Base-by-base conservation (phyloP, 2,797 vertebrate genomes). In the Lacerta viridis region DNA sequence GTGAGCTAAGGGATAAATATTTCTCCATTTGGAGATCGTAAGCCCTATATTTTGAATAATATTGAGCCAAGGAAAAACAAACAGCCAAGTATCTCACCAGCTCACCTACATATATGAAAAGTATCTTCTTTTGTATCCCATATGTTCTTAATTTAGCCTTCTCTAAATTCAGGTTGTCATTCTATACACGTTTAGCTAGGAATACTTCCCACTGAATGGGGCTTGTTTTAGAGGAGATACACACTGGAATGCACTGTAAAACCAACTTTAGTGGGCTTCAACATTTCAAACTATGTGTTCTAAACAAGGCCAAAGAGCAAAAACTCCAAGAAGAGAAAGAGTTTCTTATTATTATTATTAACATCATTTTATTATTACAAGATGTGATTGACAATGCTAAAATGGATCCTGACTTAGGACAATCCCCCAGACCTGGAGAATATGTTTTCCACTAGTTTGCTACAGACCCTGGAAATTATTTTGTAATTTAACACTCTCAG, bases 401-500 rank as follows among this genome's bases (percentile, higher is more conserved):
- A 93, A 92, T 88, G 90, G 71, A 72, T 91, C 81, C 77, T 92
- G 81, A 85, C 88, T 90, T 84, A 88, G 91, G 90, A 92, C 88
- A 94, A 87, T 89, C 83, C 89, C 93, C 89, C 92, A 92, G 85
- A 36, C 84, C 84, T 87, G 89, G 91, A 76, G 13, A 93, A 85
- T 33, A 33, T 90, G 85, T 89, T 95, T 95, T 94, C 93, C 90
- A 86, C 86, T 82, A 25, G 39, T 27, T 75, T 69, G 90, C 20
- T 93, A 91, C 29, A 92, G 77, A 89, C 83, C 82, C 93, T 95
- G 89, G 92, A 96, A 96, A 95, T 95, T 92, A 96, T 94, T 94
- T 93, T 94, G 90, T 93, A 96, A 95, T 96, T 96, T 95, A 95
- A 93, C 92, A 94, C 91, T 94, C 91, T 94, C 93, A 95, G 95